phyloP scores from a whole-genome alignment of 2,797 vertebrate genomes.

The Poecilia picta region DNA sequence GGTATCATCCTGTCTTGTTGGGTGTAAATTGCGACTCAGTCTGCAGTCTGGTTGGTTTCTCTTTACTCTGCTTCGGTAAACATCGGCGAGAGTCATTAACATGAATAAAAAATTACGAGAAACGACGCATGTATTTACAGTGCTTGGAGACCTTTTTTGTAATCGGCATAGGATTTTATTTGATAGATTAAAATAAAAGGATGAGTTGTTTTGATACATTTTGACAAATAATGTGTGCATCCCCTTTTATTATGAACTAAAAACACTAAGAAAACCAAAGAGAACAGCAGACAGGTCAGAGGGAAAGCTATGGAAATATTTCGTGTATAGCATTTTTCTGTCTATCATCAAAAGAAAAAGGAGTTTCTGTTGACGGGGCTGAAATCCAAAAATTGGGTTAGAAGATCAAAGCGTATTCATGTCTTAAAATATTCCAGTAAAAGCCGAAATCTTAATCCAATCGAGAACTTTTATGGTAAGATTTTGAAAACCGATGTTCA shows the following conservation, averaged over 20 bases:
- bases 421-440: too few species aligned
- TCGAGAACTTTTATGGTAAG: neutral
- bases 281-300: neutral
- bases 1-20: constrained; percentile 52
- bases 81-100: constrained; percentile 38
- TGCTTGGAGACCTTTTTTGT: neutral
- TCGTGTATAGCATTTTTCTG: neutral
- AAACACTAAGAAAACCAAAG: neutral
- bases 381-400: too few species aligned
- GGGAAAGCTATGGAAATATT: neutral
- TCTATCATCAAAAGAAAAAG: neutral
- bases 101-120: constrained; percentile 32
- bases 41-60: constrained; percentile 40
- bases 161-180: too few species aligned
- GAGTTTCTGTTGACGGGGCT: neutral
- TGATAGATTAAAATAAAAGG: neutral
- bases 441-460: neutral
- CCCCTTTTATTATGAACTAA: neutral
- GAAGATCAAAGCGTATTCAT: too few species aligned
- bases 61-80: constrained; percentile 16
- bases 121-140: constrained; percentile 51
- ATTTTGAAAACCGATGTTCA: neutral
- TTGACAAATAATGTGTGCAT: neutral
- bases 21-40: constrained; percentile 51
- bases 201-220: neutral